Conservation (phyloP, 1,140 invertebrate genomes). For the Pissodes strobi region DNA sequence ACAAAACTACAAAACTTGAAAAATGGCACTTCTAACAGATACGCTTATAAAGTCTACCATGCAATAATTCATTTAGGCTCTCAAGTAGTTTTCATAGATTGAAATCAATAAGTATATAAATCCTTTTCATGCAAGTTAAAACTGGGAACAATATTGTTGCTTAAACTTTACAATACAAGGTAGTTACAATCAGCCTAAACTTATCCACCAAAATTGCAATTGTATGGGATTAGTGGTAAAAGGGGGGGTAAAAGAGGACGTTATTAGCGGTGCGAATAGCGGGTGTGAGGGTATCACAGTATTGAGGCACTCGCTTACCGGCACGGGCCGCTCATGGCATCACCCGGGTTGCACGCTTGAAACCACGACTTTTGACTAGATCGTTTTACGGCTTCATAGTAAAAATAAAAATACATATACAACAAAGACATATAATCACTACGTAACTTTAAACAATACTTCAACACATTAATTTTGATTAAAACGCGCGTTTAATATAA, state of each 20-base stretch:
- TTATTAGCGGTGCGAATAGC: constrained; percentile 48
- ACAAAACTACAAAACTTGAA: constrained; percentile 49
- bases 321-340: constrained; percentile 44
- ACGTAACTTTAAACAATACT: neutral
- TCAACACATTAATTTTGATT: constrained; percentile 1
- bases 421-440: too few relatives aligned
- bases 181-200: constrained; percentile 34
- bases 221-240: constrained; percentile 20
- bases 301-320: constrained; percentile 54
- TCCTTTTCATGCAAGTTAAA: constrained; percentile 29
- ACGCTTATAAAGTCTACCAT: constrained; percentile 52
- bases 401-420: constrained; percentile 1
- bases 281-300: constrained; percentile 55
- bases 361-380: constrained; percentile 40
- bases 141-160: constrained; percentile 15
- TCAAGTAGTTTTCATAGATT: constrained; percentile 32
- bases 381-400: neutral
- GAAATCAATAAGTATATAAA: constrained; percentile 7
- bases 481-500: neutral
- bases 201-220: constrained; percentile 36
- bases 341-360: constrained; percentile 19
- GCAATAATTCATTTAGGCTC: constrained; percentile 49
- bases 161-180: constrained; percentile 20
- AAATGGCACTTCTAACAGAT: constrained; percentile 53
- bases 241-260: constrained; percentile 37